Percentiles rank a stretch among this genome's conserved stretches.
Evolutionary conservation across 1,140 invertebrate species (phyloP).

Genomic region (Condylostylus longicornis): DNA sequence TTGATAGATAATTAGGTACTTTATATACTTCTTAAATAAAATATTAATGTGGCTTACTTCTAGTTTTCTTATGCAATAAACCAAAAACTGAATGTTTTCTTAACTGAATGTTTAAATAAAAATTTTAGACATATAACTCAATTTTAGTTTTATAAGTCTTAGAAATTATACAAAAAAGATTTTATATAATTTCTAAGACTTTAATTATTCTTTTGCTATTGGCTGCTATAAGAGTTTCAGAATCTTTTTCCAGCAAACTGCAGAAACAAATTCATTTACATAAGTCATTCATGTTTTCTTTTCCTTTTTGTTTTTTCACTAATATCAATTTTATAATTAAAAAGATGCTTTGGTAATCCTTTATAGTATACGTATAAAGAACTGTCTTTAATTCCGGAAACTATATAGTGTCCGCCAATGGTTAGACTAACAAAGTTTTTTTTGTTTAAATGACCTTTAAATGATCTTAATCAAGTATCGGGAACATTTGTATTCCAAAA

Average conservation of each 20-base stretch:
- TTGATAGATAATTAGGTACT: no score
- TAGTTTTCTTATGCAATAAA: no score
- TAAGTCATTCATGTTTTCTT: conserved; percentile 72
- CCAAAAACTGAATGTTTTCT: no score
- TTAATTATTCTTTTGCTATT: conserved; percentile 92
- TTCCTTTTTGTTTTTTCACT: conserved; percentile 57
- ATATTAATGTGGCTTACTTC: no score
- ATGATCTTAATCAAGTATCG: conserved; percentile 68
- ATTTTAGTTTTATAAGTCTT: no score
- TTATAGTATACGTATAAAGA: conserved; percentile 89
- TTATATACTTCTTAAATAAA: no score
- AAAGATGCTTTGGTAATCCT: conserved; percentile 71
- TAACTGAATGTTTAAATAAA: no score
- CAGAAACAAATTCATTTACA: conserved; percentile 86
- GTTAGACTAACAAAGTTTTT: conserved; percentile 96
- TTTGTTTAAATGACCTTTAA: conserved; percentile 88
- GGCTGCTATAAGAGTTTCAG: conserved; percentile 80
- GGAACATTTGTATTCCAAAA: conserved; percentile 76
- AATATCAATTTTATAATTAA: conserved; percentile 46
- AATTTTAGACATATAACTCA: no score
- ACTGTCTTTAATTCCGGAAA: conserved; percentile 93
- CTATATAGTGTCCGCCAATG: conserved; percentile 86
- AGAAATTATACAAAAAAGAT: no score
- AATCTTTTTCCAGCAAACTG: conserved; percentile 78
- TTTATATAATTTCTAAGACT: conserved; percentile 60